A percentile compares a stretch with the other conserved stretches of the same genome.
These are phyloP conservation scores for Montifringilla adamsi DNA, from an alignment of 2,113 vertebrate genomes.

Conservation along the genomic window DNA sequence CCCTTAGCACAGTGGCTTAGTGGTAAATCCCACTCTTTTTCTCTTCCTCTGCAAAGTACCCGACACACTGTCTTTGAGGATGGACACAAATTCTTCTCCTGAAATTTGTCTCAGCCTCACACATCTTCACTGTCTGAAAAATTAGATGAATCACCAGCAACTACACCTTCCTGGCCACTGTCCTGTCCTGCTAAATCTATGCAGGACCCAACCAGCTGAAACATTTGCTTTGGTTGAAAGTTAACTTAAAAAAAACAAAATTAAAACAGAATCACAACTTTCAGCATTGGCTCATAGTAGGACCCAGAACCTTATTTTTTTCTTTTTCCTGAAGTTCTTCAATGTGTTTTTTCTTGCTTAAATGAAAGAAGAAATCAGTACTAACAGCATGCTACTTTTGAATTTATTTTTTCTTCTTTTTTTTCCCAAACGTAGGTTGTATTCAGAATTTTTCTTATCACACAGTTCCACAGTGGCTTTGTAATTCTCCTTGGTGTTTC, in stretches of 20 bases:
- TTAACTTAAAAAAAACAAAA: background rate
- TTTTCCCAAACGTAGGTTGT: background rate
- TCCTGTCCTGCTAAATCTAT: background rate
- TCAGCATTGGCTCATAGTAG: background rate
- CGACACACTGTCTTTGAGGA: background rate
- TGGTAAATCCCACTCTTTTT: background rate
- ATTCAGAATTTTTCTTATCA: slow-evolving; percentile 28
- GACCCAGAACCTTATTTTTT: background rate
- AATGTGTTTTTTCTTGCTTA: background rate
- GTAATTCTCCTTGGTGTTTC: slow-evolving; percentile 9
- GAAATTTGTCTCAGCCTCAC: background rate
- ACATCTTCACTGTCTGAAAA: background rate
- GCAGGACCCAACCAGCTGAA: background rate
- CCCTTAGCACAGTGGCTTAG: background rate
- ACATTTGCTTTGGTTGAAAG: background rate
- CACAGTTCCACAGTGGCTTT: background rate
- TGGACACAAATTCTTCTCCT: background rate
- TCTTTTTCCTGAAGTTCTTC: background rate
- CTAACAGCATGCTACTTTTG: background rate
- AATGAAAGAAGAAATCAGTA: background rate
- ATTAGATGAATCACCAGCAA: background rate
- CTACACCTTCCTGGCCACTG: background rate
- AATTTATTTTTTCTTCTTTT: background rate
- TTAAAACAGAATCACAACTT: background rate
- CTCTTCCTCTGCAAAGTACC: background rate